A percentile compares a stretch with the other conserved stretches of the same genome.
Conservation (phyloP, 2,888 invertebrate genomes). For the Xylota sylvarum region DNA sequence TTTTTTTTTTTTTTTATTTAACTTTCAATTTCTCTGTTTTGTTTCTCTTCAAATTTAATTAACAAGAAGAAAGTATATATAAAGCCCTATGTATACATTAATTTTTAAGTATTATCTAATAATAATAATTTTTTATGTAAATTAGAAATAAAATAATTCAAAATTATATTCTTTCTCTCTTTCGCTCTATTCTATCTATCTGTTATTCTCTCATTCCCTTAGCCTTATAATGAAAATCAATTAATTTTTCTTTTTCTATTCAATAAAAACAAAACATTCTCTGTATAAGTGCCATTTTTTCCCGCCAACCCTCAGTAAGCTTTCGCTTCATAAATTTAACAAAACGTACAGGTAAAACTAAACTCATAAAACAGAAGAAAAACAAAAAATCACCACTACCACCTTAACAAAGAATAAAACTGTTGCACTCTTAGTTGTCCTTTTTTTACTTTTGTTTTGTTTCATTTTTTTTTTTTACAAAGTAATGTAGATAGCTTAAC, state of each 20-base stretch:
- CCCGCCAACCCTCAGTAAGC: constrained; percentile 41
- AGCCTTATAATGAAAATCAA: constrained; percentile 54
- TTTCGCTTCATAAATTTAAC: constrained; percentile 15
- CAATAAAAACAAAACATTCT: constrained; percentile 57
- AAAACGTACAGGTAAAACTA: constrained; percentile 27
- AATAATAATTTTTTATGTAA: constrained; percentile 69
- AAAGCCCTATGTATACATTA: constrained; percentile 73
- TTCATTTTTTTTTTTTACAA: constrained; percentile 38
- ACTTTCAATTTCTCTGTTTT: constrained; percentile 30
- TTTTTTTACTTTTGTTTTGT: constrained; percentile 22
- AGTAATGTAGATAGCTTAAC: constrained; percentile 75
- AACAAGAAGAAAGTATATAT: constrained; percentile 60
- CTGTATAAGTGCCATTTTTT: constrained; percentile 77
- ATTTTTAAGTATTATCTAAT: constrained; percentile 75
- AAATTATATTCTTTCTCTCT: constrained; percentile 53
- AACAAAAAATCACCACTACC: background rate
- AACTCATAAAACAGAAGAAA: background rate
- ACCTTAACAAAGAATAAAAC: constrained; percentile 21
- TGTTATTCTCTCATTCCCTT: constrained; percentile 68
- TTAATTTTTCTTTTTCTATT: constrained; percentile 47
- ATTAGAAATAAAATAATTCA: constrained; percentile 68
- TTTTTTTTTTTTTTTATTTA: constrained; percentile 20
- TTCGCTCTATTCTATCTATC: constrained; percentile 38
- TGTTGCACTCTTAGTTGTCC: constrained; percentile 47
- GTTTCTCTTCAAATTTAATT: constrained; percentile 31